A percentile compares a stretch with the other conserved stretches of the same genome.
These are phyloP conservation scores for Tetrax tetrax DNA, from an alignment of 2,113 vertebrate genomes.

Conservation along the genomic window DNA sequence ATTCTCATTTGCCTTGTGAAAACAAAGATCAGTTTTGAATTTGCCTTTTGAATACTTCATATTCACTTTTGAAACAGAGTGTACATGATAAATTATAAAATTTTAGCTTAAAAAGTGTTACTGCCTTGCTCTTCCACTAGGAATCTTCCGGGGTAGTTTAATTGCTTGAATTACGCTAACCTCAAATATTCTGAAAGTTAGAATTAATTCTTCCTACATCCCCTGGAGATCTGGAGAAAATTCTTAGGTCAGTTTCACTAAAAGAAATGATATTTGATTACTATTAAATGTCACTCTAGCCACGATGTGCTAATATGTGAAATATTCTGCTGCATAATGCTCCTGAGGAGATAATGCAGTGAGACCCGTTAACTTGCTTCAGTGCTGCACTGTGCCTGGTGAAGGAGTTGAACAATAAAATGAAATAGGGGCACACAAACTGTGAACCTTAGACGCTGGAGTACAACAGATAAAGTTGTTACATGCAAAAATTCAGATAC, in stretches of 20 bases:
- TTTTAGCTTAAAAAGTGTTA: background rate
- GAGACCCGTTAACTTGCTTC: background rate
- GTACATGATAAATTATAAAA: background rate
- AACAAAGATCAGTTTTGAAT: conserved; percentile 14
- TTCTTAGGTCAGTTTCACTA: conserved; percentile 12
- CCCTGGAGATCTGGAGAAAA: background rate
- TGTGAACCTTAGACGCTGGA: background rate
- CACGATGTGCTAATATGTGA: background rate
- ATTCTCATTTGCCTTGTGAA: background rate
- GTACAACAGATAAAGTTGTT: background rate
- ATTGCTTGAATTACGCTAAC: conserved; percentile 6
- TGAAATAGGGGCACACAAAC: background rate
- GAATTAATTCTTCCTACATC: conserved; percentile 10
- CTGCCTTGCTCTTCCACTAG: background rate
- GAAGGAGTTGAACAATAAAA: background rate
- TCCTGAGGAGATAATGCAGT: background rate
- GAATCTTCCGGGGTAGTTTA: conserved; percentile 35
- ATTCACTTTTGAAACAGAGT: background rate
- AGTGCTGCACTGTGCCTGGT: background rate
- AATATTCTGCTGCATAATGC: background rate
- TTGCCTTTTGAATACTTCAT: background rate
- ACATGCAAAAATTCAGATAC: background rate
- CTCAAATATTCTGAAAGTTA: background rate
- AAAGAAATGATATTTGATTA: background rate
- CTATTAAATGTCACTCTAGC: conserved; percentile 26